Conservation (phyloP, 1,140 invertebrate species). For the Aphaenogaster ashmeadi region DNA sequence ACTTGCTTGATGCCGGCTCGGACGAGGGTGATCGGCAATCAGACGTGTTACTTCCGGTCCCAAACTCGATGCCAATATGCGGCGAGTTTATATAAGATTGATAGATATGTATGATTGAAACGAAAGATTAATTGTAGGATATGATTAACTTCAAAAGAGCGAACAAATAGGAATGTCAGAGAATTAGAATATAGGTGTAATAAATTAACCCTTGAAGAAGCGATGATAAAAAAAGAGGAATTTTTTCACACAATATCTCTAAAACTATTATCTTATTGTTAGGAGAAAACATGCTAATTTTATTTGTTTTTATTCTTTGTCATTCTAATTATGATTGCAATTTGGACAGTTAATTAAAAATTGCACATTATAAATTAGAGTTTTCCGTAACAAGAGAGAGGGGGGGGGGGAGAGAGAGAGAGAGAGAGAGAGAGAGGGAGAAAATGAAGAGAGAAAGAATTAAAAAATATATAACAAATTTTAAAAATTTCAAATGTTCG, state of each 20-base stretch:
- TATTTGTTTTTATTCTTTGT: background rate
- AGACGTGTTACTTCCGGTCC: constrained; percentile 16
- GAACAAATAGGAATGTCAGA: background rate
- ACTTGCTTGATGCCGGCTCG: background rate
- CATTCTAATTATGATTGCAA: background rate
- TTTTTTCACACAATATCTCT: background rate
- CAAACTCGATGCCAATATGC: background rate
- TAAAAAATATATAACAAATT: background rate
- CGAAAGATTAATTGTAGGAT: background rate
- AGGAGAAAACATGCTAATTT: background rate
- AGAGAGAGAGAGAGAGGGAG: background rate
- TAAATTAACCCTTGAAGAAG: background rate
- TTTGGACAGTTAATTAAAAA: background rate
- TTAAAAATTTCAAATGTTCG: background rate
- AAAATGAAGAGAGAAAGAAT: background rate
- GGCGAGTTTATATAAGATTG: constrained; percentile 15
- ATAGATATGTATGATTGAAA: constrained; percentile 17
- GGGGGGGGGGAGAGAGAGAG: background rate
- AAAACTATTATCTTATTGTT: background rate
- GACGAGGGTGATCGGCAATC: constrained; percentile 16
- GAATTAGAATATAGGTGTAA: background rate
- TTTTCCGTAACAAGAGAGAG: background rate
- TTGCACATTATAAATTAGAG: background rate
- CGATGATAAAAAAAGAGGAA: background rate
- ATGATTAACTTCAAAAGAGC: background rate